These are phyloP conservation scores for Megalurothrips usitatus DNA, from an alignment of 2,888 invertebrate genomes.

Conservation along the genomic window DNA sequence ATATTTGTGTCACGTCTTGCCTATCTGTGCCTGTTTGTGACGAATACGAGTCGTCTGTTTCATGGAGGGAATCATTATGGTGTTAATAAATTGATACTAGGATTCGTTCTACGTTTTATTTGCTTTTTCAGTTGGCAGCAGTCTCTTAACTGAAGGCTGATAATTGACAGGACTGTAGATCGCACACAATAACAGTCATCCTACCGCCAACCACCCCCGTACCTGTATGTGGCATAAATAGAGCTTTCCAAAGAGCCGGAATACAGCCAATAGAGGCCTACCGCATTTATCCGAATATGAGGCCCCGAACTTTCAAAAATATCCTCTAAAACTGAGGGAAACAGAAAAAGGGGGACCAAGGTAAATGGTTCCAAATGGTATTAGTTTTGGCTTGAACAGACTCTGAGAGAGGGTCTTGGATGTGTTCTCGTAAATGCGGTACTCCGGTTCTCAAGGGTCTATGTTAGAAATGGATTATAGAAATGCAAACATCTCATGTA, in stretches of 20 bases:
- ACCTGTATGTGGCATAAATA: not conserved
- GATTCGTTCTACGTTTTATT: not conserved
- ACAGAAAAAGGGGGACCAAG: not conserved
- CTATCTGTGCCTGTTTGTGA: too few species aligned
- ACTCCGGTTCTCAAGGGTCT: not conserved
- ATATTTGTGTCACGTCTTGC: too few species aligned
- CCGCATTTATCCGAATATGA: too few species aligned
- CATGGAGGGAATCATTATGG: too few species aligned
- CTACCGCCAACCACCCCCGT: not conserved
- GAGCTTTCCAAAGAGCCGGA: not conserved
- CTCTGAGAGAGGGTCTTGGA: not conserved
- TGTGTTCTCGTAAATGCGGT: too few species aligned
- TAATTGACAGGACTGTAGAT: not conserved
- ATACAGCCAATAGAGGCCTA: not conserved
- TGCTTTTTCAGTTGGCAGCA: not conserved
- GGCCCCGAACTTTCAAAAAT: not conserved
- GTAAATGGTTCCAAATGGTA: not conserved
- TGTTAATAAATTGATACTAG: not conserved
- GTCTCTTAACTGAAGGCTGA: slow-evolving; percentile 18
- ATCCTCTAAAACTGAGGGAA: not conserved
- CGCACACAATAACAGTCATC: not conserved
- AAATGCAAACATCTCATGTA: too few species aligned
- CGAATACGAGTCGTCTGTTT: too few species aligned
- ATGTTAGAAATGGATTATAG: too few species aligned
- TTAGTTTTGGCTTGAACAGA: not conserved